These are phyloP conservation scores for Lepisosteus oculatus DNA, from an alignment of 2,113 vertebrate species.

Conservation along the genomic window DNA sequence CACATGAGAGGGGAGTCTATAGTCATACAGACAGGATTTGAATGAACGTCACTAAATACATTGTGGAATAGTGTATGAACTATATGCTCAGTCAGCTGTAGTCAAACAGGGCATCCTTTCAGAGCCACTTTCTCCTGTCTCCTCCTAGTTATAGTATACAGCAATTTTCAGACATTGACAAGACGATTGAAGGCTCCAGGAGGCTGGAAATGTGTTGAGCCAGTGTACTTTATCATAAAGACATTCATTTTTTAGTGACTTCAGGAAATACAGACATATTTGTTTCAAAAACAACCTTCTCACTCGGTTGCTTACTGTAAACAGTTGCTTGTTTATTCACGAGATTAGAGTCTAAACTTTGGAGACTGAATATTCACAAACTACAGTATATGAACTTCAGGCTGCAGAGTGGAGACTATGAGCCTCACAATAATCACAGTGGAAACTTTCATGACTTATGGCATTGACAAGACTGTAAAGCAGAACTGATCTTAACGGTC, in stretches of 20 bases:
- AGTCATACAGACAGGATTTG: no score
- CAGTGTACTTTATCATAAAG: conserved; percentile 1
- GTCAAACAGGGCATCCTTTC: no score
- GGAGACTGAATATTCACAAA: background rate
- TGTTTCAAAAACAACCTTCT: conserved; percentile 15
- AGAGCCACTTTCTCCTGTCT: no score
- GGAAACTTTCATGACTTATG: conserved; percentile 18
- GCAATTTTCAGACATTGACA: background rate
- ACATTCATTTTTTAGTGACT: conserved; percentile 1
- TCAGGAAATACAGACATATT: background rate
- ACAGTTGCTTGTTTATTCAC: conserved; percentile 56
- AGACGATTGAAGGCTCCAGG: background rate
- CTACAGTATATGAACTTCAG: no score
- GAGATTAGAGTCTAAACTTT: conserved; percentile 22
- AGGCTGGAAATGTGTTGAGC: background rate
- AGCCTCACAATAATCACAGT: conserved; percentile 1
- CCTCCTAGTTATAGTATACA: background rate
- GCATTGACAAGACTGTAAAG: conserved; percentile 21
- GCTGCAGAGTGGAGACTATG: background rate
- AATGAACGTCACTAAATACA: no score
- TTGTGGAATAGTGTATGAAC: no score
- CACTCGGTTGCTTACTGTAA: conserved; percentile 28
- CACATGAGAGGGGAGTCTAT: no score
- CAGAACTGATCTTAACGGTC: background rate
- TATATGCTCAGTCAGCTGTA: no score